A percentile compares a stretch with the other conserved stretches of the same genome.
These are phyloP conservation scores for Pseudomyrmex pallidus DNA, from an alignment of 1,140 invertebrate genomes.

Conservation along the genomic window DNA sequence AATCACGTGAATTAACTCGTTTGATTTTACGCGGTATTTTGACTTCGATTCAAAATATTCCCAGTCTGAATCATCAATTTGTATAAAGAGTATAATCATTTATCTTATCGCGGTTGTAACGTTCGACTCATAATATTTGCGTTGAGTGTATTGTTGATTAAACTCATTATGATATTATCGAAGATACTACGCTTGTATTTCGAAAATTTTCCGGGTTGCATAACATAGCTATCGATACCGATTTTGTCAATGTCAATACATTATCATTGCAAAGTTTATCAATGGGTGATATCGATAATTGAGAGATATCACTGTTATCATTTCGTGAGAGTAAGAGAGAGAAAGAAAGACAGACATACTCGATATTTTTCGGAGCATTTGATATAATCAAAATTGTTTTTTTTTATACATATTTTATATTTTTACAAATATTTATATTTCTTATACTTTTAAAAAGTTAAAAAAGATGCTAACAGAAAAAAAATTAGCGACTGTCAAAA, in stretches of 20 bases:
- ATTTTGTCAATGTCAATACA: neutral
- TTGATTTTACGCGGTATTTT: conserved; percentile 16
- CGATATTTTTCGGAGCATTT: neutral
- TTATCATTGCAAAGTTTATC: neutral
- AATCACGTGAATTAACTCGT: conserved; percentile 22
- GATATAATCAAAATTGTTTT: neutral
- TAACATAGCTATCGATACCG: neutral
- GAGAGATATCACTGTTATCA: neutral
- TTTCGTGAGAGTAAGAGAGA: neutral
- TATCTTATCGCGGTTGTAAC: neutral
- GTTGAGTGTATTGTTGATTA: neutral
- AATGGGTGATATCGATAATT: neutral
- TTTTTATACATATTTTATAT: neutral
- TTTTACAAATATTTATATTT: neutral
- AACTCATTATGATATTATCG: neutral
- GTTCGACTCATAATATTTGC: neutral
- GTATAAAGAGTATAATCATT: neutral
- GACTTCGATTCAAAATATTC: too few species aligned
- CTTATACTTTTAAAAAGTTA: too few species aligned
- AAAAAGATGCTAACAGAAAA: neutral
- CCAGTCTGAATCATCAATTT: too few species aligned
- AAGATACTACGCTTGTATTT: neutral
- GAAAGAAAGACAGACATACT: too few species aligned
- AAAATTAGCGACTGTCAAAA: neutral
- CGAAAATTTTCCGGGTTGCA: neutral